phyloP scores from a whole-genome alignment of 2,113 vertebrate genomes.

The Eublepharis macularius region DNA sequence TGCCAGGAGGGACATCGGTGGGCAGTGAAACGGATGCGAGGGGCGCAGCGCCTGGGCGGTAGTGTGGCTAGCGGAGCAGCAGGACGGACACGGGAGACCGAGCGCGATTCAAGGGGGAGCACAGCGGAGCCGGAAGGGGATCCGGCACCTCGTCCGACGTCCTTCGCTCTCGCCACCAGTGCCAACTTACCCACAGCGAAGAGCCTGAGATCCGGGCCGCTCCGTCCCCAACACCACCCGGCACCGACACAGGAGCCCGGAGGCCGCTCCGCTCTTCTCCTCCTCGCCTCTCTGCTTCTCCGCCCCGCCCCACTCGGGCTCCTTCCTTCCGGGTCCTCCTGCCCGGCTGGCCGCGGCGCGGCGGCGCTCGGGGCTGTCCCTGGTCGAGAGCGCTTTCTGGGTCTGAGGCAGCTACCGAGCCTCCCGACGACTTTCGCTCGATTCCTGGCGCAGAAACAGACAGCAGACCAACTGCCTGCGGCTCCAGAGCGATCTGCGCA shows the following conservation, averaged over 20 bases:
- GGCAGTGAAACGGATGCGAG: not conserved
- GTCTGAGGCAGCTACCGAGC: too few species aligned
- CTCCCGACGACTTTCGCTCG: too few species aligned
- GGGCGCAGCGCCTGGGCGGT: accelerated
- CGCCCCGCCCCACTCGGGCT: not conserved
- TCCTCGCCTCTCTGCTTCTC: not conserved
- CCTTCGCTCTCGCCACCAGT: not conserved
- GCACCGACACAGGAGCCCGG: not conserved
- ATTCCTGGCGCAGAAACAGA: too few species aligned
- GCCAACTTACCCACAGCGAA: not conserved
- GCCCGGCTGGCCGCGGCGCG: not conserved
- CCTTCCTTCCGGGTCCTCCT: constrained; percentile 45
- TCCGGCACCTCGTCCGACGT: not conserved
- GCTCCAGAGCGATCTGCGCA: too few species aligned
- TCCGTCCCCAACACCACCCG: constrained; percentile 1
- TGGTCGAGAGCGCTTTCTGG: too few species aligned
- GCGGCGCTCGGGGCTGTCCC: too few species aligned
- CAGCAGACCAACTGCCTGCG: too few species aligned
- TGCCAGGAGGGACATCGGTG: not conserved
- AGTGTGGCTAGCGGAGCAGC: too few species aligned
- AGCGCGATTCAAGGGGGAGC: too few species aligned
- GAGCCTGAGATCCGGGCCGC: not conserved
- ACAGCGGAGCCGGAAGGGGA: too few species aligned
- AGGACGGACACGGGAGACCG: not conserved
- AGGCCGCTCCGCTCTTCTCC: not conserved